Evolutionary conservation across 2,113 vertebrate genomes (phyloP), one percentile per base, ranked within the genome.

Genomic region (Nematolebias whitei): DNA sequence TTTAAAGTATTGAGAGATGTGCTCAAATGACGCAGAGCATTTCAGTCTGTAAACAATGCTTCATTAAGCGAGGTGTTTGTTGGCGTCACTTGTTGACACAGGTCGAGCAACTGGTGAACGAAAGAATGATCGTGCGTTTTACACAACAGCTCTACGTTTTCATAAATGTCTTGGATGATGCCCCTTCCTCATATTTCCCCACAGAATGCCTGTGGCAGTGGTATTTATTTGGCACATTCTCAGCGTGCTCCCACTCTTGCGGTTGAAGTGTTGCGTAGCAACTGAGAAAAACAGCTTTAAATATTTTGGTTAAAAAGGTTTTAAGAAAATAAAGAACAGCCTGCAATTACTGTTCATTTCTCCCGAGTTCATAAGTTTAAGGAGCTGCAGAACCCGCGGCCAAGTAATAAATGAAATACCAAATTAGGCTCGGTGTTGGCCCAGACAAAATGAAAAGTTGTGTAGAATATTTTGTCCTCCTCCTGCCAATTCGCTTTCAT

Each of bases 261-360:
- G 85, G 87, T 87, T 88, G 80, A 91, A 89, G 81, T 91, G 91
- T 91, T 87, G 88, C 91, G 83, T 90, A 90, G 91, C 90, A 92
- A 92, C 90, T 85, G 87, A 85, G 86, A 86, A 86, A 90, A 91
- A 91, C 85, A 88, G 85, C 88, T 87, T 92, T 90, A 90, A 92
- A 92, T 91, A 92, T 91, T 92, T 90, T 82, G 88, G 83, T 91
- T 85, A 78, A 84, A 92, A 90, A 83, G 85, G 78, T 87, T 89
- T 85, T 77, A 85, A 90, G 88, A 88, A 91, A 91, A 90, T 85
- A 89, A 85, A 85, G 83, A 86, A 83, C 76, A 89, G 86, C 80
- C 87, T 86, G 83, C 86, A 89, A 92, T 92, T 91, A 90, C 87
- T 81, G 87, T 87, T 89, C 87, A 85, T 88, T 88, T 89, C 80